A percentile compares a stretch with the other conserved stretches of the same genome.
Conservation (phyloP, 2,797 vertebrate species). For the Jordanella pulchra region DNA sequence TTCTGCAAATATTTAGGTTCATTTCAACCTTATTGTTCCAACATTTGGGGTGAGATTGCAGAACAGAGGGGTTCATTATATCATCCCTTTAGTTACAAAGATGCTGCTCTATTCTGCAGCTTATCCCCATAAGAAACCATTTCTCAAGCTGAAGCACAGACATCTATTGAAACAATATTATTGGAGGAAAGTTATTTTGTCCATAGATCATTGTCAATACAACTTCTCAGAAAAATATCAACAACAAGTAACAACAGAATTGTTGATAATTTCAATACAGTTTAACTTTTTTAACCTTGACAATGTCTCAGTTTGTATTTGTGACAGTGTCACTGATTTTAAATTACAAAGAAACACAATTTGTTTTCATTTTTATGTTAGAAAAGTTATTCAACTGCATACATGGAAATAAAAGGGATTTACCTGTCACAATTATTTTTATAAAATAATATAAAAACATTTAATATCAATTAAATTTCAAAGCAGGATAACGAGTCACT, state of each 20-base stretch:
- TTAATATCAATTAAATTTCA: background rate
- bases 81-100: background rate
- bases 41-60: background rate
- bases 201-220: conserved; percentile 3
- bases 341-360: background rate
- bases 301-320: background rate
- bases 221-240: background rate
- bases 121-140: conserved; percentile 19
- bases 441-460: background rate
- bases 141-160: conserved; percentile 1
- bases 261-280: background rate
- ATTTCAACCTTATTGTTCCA: conserved; percentile 9
- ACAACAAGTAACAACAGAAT: background rate
- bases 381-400: background rate
- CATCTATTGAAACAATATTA: conserved; percentile 7
- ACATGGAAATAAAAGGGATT: background rate
- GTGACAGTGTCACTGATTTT: background rate
- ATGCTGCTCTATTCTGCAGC: background rate
- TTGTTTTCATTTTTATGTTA: background rate
- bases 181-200: conserved; percentile 23
- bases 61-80: conserved; percentile 8
- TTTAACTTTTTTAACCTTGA: conserved; percentile 9
- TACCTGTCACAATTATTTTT: no score
- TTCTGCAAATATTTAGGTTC: conserved; percentile 9
- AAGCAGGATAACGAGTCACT: background rate